Evolutionary conservation across 2,113 vertebrate species (phyloP).

Genomic region (Coptodon bakossiorum): DNA sequence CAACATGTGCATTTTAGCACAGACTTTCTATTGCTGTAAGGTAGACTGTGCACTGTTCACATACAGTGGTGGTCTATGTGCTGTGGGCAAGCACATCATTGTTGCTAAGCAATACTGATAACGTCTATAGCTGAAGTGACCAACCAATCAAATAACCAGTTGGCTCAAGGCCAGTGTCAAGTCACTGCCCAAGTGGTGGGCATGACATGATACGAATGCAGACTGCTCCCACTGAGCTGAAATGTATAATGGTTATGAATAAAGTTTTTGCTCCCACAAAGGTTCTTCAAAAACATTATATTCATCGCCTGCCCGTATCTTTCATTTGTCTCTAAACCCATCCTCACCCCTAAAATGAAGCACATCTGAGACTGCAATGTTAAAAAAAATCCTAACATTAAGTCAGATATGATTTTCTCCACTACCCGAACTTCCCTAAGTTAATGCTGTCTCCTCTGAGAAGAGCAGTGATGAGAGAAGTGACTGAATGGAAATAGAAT

Average conservation of each 20-base stretch:
- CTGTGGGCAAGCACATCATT: conserved; percentile 18
- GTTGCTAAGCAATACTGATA: conserved; percentile 63
- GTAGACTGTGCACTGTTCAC: not conserved
- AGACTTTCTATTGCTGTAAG: not conserved
- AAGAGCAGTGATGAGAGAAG: not conserved
- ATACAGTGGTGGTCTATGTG: not conserved
- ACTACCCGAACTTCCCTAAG: not conserved
- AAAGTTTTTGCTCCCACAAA: conserved; percentile 19
- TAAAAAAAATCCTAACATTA: not conserved
- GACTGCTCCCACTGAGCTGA: not conserved
- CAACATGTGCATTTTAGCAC: not conserved
- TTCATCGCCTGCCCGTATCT: not conserved
- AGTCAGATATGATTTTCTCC: not conserved
- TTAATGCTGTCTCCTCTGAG: not conserved
- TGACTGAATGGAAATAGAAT: not conserved
- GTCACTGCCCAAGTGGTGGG: not conserved
- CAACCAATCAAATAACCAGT: conserved; percentile 45
- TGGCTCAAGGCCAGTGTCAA: conserved; percentile 35
- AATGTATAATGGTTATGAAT: not conserved
- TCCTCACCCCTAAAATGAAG: not conserved
- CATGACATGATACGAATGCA: not conserved
- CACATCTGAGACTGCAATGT: not conserved
- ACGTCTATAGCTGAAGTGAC: conserved; percentile 25
- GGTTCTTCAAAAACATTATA: not conserved
- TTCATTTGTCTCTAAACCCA: not conserved